Conservation (phyloP, 2,113 vertebrate species). For the Brachypteracias leptosomus region DNA sequence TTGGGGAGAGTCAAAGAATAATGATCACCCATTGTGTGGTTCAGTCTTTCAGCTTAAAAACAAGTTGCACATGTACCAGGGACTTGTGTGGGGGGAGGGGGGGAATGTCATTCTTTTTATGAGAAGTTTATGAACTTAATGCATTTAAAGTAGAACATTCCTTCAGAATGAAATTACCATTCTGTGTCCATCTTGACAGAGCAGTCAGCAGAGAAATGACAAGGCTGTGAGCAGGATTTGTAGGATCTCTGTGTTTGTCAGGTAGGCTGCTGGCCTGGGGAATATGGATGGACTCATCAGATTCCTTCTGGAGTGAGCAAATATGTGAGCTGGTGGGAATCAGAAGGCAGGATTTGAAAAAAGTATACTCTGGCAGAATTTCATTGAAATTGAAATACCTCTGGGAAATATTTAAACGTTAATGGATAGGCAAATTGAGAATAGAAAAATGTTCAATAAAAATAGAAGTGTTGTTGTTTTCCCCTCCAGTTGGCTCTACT, state of each 20-base stretch:
- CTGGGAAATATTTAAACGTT: neutral
- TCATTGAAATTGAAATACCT: neutral
- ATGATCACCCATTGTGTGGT: neutral
- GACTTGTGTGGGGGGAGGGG: neutral
- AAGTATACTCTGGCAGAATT: neutral
- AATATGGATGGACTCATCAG: neutral
- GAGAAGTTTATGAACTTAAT: neutral
- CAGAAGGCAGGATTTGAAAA: neutral
- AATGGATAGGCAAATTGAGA: neutral
- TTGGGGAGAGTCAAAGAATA: neutral
- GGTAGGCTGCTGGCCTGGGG: neutral
- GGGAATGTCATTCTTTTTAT: neutral
- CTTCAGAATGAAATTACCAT: neutral
- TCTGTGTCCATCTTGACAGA: neutral
- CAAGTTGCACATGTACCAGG: accelerated
- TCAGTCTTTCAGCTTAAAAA: neutral
- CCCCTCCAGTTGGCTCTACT: neutral
- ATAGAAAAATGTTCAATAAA: conserved; percentile 2
- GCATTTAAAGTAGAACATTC: neutral
- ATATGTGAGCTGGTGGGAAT: neutral
- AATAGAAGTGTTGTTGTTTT: neutral
- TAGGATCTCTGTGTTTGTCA: neutral
- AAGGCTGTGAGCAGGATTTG: neutral
- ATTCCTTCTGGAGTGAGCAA: neutral
- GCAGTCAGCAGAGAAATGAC: neutral